Base-by-base conservation (phyloP, 2,797 vertebrate species). In the Acanthurus lineatus region DNA sequence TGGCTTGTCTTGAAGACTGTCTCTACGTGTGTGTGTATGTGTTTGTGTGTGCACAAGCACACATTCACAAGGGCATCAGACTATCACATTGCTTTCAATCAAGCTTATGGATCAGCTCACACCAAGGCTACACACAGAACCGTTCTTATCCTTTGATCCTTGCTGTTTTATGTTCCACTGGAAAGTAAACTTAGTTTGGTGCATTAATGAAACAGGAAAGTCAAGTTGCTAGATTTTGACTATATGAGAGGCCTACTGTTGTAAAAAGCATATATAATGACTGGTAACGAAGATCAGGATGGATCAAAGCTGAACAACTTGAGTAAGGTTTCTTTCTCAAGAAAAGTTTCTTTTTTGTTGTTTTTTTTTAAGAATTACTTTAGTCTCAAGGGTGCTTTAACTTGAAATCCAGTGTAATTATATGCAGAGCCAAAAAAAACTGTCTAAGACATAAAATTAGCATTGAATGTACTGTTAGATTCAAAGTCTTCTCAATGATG, bases 1-100 rank as follows among this genome's bases (percentile, higher is more conserved):
- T 81, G 83, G 89, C 85, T 91, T 76, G 48, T 88, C 84, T 73
- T 81, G 16, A 86, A 88, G 59, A 82, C 74, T 42, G 56, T 56
- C 48, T 80, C 60, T 4, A 1, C 5, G 51, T 67, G 45, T 62
- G 45, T 22, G 57, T 48, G 72, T 54, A 63, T 58, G n/a, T 44
- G 47, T 67, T 60, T 53, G 63, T 62, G 22, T 67, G 64, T 42
- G 20, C 17, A 9, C 7, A n/a, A 14, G 52, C 20, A 32, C 71
- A 60, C 63, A 62, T 57, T 49, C 65, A 67, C 65, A 68, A 71
- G 59, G 58, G 40, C 73, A 77, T 66, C 56, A 62, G 47, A 76
- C 73, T 63, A 69, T 84, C 62, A 70, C 75, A 72, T 57, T 73
- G 42, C 40, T 45, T 58, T 38, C 64, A 44, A 64, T 75, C 73